A percentile compares a stretch with the other conserved stretches of the same genome.
Evolutionary conservation across 2,888 invertebrate species (phyloP).

Genomic region (Conchocele bisecta): DNA sequence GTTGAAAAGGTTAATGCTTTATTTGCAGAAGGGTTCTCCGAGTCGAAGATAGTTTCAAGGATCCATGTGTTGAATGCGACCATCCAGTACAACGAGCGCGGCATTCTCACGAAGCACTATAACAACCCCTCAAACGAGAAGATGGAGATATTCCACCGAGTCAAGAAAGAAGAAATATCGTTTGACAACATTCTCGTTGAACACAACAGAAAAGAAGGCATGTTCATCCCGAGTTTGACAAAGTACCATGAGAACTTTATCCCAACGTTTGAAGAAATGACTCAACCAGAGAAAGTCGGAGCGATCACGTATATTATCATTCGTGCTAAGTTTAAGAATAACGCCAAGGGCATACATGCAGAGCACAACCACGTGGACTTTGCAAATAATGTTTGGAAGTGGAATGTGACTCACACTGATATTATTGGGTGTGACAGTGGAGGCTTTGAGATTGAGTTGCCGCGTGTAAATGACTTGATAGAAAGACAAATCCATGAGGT

Average conservation of each 20-base stretch:
- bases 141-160: conserved; percentile 79
- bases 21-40: too few species aligned
- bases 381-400: conserved; percentile 98
- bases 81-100: conserved; percentile 71
- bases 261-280: conserved; percentile 80
- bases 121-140: conserved; percentile 81
- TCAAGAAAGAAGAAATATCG: conserved; percentile 73
- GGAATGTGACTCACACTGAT: conserved; percentile 92
- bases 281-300: conserved; percentile 90
- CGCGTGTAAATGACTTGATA: conserved; percentile 87
- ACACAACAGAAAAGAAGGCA: conserved; percentile 75
- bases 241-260: conserved; percentile 81
- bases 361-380: conserved; percentile 96
- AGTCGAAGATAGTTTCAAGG: conserved; percentile 51
- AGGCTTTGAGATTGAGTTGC: conserved; percentile 94
- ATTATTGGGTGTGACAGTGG: conserved; percentile 93
- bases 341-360: conserved; percentile 91
- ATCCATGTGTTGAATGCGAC: conserved; percentile 71
- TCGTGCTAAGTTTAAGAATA: conserved; percentile 92
- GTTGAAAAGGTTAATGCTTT: too few species aligned
- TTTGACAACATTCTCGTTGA: conserved; percentile 70
- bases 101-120: conserved; percentile 81
- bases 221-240: conserved; percentile 81
- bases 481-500: conserved; percentile 88
- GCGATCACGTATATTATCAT: conserved; percentile 89